Base-by-base conservation (phyloP, 2,797 vertebrate genomes). In the Phaenicophaeus curvirostris region DNA sequence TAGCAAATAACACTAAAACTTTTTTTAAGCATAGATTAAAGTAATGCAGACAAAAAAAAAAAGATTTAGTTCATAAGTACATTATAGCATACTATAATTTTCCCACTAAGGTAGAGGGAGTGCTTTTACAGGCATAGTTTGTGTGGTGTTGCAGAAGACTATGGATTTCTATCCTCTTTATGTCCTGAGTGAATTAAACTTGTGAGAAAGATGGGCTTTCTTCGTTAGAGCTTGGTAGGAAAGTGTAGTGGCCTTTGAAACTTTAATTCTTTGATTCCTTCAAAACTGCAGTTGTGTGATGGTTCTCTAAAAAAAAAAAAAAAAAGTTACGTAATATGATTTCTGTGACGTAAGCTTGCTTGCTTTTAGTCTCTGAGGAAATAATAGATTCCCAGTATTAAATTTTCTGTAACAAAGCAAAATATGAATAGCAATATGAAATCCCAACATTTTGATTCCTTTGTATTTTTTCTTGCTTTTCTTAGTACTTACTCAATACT, bases 291-390 rank as follows among this genome's bases (percentile, higher is more conserved):
- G 13, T 61, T 89, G 28, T 85, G 44, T 67, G 15, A 39, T 86
- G 16, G 7, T 39, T 63, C 62, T 23, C 55, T 42, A 42, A 80
- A 28, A 65, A 58, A 55, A 42, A 80, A 28, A 65, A 58, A 55
- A 78, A 72, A 33, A 53, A 46, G 41, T 85, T 94, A 84, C 30
- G 28, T 86, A 91, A 87, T 73, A 46, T n/a, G 0, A 21, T 81
- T 81, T 68, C 61, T 87, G 78, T 92, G 77, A 72, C 57, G 87
- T 87, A 82, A 87, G 28, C 44, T 74, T 94, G 68, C 76, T 88
- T 93, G 71, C 35, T 80, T 87, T 90, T 89, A 63, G 13, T 67
- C 9, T 87, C 61, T 87, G 37, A 90, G 79, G 92, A 96, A 92
- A 87, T 67, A 89, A 89, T 65, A 31, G 39, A 8, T 85, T 85